Evolutionary conservation across 2,797 vertebrate species (phyloP), one percentile per base, ranked within the genome.

Genomic region (Gallinago nigripennis): DNA sequence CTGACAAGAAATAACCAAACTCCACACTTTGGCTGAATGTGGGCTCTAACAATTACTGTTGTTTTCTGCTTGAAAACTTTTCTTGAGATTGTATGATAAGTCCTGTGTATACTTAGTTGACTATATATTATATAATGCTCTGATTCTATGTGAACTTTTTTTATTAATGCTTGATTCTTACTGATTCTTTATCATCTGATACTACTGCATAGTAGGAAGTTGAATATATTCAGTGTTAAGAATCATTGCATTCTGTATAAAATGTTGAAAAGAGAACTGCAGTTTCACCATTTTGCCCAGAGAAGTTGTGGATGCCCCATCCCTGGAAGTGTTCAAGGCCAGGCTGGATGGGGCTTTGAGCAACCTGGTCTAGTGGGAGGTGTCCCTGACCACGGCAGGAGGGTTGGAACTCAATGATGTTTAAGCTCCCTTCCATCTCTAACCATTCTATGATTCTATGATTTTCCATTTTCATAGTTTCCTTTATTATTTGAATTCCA

Each of bases 161-260:
- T 86, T 91, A 85, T 31, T 58, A 84, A 71, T 11, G 4, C 27
- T 72, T 69, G 13, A n/a, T 65, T 79, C 14, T 72, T 70, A 25
- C 19, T 51, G 10, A 63, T 71, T 57, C 60, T 66, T 78, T 45
- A 41, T 48, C 8, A 17, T 70, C 46, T 82, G 31, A 69, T 71
- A 61, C 25, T 77, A 88, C 33, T 43, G 11, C 58, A 73, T 92
- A 82, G 89, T 79, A 57, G 2, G 25, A 93, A 60, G 56, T 66
- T 82, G 88, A 91, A 95, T 80, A 84, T 83, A 95, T 82, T 96
- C 77, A 88, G 37, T 57, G 45, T 78, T 96, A 88, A 68, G 30
- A 92, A 88, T 35, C 71, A 43, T 30, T 71, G 16, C 37, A 28
- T 31, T 72, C 14, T 86, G 17, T 41, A 46, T 79, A 81, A 84